Percentiles rank a stretch among this genome's conserved stretches.
phyloP scores from a whole-genome alignment of 2,113 vertebrate genomes.

The Leucosticte australis region DNA sequence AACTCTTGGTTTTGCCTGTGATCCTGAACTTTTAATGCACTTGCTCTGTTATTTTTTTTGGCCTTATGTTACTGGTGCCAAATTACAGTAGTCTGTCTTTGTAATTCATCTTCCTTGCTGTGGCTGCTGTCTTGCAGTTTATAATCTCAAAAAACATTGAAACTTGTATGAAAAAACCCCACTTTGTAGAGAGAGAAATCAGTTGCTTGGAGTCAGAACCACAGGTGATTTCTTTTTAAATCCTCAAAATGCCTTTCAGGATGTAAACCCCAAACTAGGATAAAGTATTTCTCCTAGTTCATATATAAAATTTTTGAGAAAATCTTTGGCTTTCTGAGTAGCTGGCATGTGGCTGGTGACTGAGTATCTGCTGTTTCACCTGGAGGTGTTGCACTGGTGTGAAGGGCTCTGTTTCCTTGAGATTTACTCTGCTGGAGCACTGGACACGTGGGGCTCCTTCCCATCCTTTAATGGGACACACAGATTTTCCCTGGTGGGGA shows the following conservation, averaged over 20 bases:
- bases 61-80: not conserved
- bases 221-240: not conserved
- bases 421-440: not conserved
- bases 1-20: not conserved
- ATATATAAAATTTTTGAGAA: not conserved
- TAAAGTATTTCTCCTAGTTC: not conserved
- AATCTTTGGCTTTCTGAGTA: not conserved
- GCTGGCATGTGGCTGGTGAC: not conserved
- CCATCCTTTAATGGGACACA: not conserved
- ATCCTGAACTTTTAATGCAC: not conserved
- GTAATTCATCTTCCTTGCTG: not conserved
- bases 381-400: not conserved
- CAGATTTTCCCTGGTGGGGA: not conserved
- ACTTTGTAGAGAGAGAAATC: not conserved
- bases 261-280: not conserved
- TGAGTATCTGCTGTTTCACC: not conserved
- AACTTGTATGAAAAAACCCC: not conserved
- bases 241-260: not conserved
- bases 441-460: fast-evolving
- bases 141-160: constrained; percentile 1
- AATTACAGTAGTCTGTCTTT: not conserved
- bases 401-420: not conserved
- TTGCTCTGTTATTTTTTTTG: not conserved
- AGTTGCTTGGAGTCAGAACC: not conserved
- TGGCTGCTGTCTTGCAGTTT: not conserved